Percentiles rank a stretch among this genome's conserved stretches.
phyloP scores from a whole-genome alignment of 1,140 invertebrate species.

The Anastrepha ludens region DNA sequence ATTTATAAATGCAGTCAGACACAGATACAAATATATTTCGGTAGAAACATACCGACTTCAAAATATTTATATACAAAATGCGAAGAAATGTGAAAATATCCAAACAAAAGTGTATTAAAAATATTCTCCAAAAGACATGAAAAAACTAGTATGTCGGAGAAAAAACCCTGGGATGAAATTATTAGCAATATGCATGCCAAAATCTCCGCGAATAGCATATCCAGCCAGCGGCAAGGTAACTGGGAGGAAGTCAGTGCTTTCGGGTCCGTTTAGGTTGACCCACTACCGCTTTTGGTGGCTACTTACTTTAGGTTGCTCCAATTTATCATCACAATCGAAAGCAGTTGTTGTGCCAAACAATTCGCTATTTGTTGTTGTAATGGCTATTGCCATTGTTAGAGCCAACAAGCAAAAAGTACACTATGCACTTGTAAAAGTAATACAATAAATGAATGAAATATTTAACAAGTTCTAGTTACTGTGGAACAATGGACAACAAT shows the following conservation, averaged over 20 bases:
- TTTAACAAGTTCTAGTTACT: conserved; percentile 22
- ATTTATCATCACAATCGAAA: not conserved
- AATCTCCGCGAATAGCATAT: not conserved
- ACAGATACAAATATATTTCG: no score
- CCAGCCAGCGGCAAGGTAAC: not conserved
- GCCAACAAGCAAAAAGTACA: not conserved
- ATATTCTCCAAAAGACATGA: no score
- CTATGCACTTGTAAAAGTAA: not conserved
- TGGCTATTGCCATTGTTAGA: not conserved
- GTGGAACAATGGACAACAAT: not conserved
- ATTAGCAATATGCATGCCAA: no score
- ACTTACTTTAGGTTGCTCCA: not conserved
- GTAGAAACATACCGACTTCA: no score
- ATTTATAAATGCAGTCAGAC: no score
- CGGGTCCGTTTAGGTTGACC: not conserved
- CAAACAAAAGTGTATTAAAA: no score
- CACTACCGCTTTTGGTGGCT: not conserved
- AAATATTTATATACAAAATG: no score
- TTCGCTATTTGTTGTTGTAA: not conserved
- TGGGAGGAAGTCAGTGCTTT: not conserved
- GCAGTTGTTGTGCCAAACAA: not conserved
- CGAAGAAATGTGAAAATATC: no score
- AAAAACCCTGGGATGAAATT: no score
- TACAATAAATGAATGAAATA: conserved; percentile 16
- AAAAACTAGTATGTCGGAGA: no score